phyloP scores from a whole-genome alignment of 2,888 invertebrate species.

The Operophtera brumata region DNA sequence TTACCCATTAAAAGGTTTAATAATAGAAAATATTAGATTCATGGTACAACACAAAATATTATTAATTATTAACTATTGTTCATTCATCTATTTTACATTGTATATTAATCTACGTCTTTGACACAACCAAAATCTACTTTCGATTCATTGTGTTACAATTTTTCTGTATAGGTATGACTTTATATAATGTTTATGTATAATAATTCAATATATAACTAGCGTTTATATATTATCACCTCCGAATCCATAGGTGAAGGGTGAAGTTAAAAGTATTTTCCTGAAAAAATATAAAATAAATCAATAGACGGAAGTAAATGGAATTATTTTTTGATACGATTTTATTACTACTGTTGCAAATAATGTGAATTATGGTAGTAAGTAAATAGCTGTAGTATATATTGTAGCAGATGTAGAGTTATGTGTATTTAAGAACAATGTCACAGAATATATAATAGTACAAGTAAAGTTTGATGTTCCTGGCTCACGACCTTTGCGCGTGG shows the following conservation, averaged over 20 bases:
- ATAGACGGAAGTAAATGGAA: not conserved
- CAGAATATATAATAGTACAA: too few relatives aligned
- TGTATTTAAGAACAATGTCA: not conserved
- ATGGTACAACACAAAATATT: slow-evolving; percentile 19
- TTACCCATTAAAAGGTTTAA: not conserved
- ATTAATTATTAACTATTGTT: slow-evolving; percentile 15
- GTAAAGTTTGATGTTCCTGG: too few relatives aligned
- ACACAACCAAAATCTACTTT: slow-evolving; percentile 35
- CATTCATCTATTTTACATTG: slow-evolving; percentile 25
- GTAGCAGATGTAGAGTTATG: not conserved
- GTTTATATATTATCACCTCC: slow-evolving; percentile 40
- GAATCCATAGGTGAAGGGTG: slow-evolving; percentile 41
- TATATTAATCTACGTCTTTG: slow-evolving; percentile 25
- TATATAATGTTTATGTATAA: slow-evolving; percentile 19
- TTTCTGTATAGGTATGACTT: slow-evolving; percentile 13
- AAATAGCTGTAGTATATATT: not conserved
- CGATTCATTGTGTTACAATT: slow-evolving; percentile 20
- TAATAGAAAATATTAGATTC: slow-evolving; percentile 9
- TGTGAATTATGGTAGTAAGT: not conserved
- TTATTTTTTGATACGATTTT: not conserved
- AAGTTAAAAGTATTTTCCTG: slow-evolving; percentile 75
- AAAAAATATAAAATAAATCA: slow-evolving; percentile 38
- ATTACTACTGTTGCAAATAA: not conserved
- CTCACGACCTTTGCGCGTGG: too few relatives aligned
- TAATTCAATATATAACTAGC: slow-evolving; percentile 31